Base-by-base conservation (phyloP, 2,797 vertebrate genomes). In the Basileuterus tristriatus region DNA sequence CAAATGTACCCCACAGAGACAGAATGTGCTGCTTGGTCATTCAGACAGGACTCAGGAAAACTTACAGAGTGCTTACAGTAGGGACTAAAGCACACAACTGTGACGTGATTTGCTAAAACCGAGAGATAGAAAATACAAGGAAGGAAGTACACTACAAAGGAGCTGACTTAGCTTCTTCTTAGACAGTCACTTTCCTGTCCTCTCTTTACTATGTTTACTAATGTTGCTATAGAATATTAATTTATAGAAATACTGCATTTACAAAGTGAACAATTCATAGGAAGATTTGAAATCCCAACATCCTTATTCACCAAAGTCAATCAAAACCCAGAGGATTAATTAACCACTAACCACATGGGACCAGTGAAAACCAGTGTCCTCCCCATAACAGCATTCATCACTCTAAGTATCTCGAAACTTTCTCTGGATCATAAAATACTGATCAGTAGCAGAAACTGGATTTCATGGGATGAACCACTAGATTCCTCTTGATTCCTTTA, bases 11-110 rank as follows among this genome's bases (percentile, higher is more conserved):
- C 93, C 27, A 39, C n/a, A 6, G 95, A 97, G 81, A 93, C 46
- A 87, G 67, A 97, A 75, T 64, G 50, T 92, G 85, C 92, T 96
- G 93, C 60, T 88, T 83, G 87, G 88, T 90, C 93, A 94, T 87
- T 96, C 68, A 58, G 63, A 92, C 49, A 92, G 83, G 81, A 80
- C 69, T 80, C 65, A 58, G 78, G 15, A 88, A 94, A 92, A 91
- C 78, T 77, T 55, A 81, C 9, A 92, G 47, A 75, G 70, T 78
- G 88, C 53, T 89, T 68, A 65, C 27, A 59, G 37, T 26, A 70
- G 63, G 80, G 34, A 65, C n/a, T 81, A 67, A 82, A 84, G 82
- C 50, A 69, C 53, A 34, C 36, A 71, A 15, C 23, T 49, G 70
- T 30, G 30, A 91, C 46, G 17, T 7, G 11, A 77, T 84, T 72